These are phyloP conservation scores for Ecliptopera silaceata DNA, from an alignment of 2,888 invertebrate species.

Conservation along the genomic window DNA sequence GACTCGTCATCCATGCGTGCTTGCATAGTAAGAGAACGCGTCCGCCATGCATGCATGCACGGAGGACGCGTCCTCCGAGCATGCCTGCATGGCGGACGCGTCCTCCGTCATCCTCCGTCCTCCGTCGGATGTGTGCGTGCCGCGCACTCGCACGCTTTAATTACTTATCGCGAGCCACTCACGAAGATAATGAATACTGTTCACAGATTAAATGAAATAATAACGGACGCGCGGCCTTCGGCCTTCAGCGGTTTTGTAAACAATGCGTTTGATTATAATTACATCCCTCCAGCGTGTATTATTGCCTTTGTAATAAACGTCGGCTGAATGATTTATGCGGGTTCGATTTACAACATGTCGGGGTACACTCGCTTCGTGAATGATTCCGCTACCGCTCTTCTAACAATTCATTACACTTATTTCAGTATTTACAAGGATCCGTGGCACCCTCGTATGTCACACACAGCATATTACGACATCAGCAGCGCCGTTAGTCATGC, in stretches of 20 bases:
- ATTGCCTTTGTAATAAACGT: slow-evolving; percentile 16
- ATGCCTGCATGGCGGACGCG: no score
- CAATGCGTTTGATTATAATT: slow-evolving; percentile 9
- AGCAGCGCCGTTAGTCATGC: no score
- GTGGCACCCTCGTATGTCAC: no score
- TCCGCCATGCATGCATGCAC: no score
- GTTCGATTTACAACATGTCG: slow-evolving; percentile 6
- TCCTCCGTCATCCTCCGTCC: no score
- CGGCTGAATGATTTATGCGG: slow-evolving; percentile 11
- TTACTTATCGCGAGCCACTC: not conserved
- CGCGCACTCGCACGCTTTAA: not conserved
- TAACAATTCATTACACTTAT: no score
- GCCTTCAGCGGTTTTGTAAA: slow-evolving; percentile 2
- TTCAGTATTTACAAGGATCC: no score
- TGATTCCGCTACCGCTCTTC: not conserved
- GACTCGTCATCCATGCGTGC: no score
- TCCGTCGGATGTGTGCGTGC: no score
- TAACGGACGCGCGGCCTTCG: not conserved
- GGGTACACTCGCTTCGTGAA: not conserved
- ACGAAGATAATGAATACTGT: not conserved
- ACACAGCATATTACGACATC: no score
- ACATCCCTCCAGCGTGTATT: slow-evolving; percentile 5
- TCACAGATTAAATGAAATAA: not conserved
- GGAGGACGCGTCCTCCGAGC: no score
- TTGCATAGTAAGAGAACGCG: no score